A percentile compares a stretch with the other conserved stretches of the same genome.
Evolutionary conservation across 2,888 invertebrate species (phyloP).

Genomic region (Saturnia pavonia): DNA sequence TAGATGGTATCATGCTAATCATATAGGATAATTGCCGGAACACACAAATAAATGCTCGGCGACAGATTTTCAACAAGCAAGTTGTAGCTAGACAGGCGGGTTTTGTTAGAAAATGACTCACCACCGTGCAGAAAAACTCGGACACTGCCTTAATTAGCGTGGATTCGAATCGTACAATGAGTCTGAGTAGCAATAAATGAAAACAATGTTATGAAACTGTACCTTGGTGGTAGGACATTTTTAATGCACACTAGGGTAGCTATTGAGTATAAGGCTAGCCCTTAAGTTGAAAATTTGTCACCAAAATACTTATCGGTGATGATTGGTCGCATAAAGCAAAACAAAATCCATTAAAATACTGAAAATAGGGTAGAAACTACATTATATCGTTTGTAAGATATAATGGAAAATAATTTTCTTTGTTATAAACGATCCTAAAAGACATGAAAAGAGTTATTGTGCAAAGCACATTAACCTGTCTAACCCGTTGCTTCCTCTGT

Average conservation of each 20-base stretch:
- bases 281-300: not conserved
- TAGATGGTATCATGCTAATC: no score
- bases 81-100: no score
- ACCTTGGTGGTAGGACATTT: no score
- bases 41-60: no score
- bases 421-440: conserved; percentile 29
- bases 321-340: conserved; percentile 18
- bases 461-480: conserved; percentile 25
- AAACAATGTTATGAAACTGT: not conserved
- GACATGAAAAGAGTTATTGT: conserved; percentile 28
- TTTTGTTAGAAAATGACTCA: not conserved
- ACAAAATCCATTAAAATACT: conserved; percentile 12
- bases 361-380: conserved; percentile 6
- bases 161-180: no score
- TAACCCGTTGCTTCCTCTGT: conserved; percentile 28
- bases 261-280: no score
- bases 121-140: not conserved
- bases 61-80: no score
- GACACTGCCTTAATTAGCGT: not conserved
- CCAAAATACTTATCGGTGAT: not conserved
- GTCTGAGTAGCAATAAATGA: no score
- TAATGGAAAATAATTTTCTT: conserved; percentile 37
- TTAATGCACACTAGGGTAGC: no score
- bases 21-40: no score
- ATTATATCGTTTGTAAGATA: conserved; percentile 24